Evolutionary conservation across 2,113 vertebrate species (phyloP).

Genomic region (Callaeas wilsoni): DNA sequence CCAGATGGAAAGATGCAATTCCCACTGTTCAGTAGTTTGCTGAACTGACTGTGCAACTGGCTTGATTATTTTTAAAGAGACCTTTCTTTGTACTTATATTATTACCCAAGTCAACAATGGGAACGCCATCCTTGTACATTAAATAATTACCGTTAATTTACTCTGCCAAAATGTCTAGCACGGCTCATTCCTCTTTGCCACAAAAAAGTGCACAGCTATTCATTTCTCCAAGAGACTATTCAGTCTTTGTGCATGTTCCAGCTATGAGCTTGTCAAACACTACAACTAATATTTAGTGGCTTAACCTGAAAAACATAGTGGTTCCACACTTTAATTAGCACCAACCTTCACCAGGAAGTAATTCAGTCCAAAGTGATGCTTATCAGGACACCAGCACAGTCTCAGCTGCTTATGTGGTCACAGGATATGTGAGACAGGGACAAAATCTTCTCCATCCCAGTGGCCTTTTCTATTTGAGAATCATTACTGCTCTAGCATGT

Average conservation of each 20-base stretch:
- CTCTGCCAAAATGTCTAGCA: background rate
- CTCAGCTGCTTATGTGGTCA: background rate
- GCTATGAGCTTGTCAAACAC: background rate
- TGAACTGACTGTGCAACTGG: background rate
- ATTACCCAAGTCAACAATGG: background rate
- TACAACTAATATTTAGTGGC: background rate
- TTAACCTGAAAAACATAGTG: background rate
- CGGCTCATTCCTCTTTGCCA: background rate
- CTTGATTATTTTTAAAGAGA: background rate
- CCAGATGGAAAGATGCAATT: background rate
- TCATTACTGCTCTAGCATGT: background rate
- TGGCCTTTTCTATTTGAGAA: background rate
- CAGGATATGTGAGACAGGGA: rapidly evolving
- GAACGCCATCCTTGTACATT: background rate
- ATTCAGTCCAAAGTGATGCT: background rate
- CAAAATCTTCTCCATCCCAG: background rate
- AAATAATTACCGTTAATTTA: background rate
- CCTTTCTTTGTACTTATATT: background rate
- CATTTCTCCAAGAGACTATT: background rate
- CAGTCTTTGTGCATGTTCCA: background rate
- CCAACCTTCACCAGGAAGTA: background rate
- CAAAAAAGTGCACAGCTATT: background rate
- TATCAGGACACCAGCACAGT: background rate
- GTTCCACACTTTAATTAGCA: background rate
- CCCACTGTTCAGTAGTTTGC: background rate